Base-by-base conservation (phyloP, 2,888 invertebrate genomes). In the Gasteruption jaculator region DNA sequence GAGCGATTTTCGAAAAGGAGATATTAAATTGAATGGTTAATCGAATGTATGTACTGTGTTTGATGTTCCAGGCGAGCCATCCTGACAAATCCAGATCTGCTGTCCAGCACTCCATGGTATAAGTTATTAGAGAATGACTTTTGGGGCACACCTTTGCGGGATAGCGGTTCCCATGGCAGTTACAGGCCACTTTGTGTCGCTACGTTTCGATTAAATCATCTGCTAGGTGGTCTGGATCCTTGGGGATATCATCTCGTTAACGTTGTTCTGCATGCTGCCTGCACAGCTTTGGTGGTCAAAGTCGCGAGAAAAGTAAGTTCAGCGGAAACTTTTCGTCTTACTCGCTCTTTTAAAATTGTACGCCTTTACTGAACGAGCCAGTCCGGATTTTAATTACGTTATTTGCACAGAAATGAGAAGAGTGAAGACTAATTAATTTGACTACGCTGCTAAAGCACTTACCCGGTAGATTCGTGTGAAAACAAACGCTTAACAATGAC, bases 111-210 rank as follows among this genome's bases (percentile, higher is more conserved):
- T 47, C 85, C 92, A 44, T 82, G 92, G 79, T 79, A 79, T 57
- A 82, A 84, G 55, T 78, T 94, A 57, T 83, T 94, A 66, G 81
- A 81, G 71, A 86, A 96, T 75, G 96, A 97, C 76, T 97, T 95
- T 75, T 97, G 97, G 97, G 97, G 96, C 35, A 96, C 95, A 27
- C 91, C 94, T 44, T 77, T 97, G 59, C 82, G 81, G 55, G 91
- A 93, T 74, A 82, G 85, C 50, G 95, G 95, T 37, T 94, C 94
- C 10, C 96, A 97, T 76, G 96, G 96, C 63, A 95, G 95, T 41
- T 97, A 94, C 76, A 80, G 97, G 22, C 96, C 96, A 36, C 77
- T 97, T 58, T 89, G 89, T 70, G 89, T 91, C 52, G 82, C 91
- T 50, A 85, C 90, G 54, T 93, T 90, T 76, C 82, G 92, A 56